These are phyloP conservation scores for Dicyrtoma fusca DNA, from an alignment of 2,888 invertebrate genomes.

Conservation along the genomic window DNA sequence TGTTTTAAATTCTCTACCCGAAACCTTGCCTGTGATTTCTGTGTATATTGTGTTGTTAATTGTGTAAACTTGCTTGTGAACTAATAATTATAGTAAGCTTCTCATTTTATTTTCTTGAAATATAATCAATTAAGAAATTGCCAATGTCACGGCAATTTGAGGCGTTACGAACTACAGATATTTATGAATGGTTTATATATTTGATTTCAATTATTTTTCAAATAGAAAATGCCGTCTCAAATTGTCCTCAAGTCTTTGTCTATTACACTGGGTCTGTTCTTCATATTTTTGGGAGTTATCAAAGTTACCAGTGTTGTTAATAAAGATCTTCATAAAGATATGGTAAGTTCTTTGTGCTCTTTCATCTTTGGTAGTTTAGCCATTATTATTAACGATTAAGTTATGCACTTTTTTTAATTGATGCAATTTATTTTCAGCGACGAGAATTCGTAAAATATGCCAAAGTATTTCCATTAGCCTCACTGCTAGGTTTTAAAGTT, in stretches of 20 bases:
- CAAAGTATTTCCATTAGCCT: slow-evolving; percentile 87
- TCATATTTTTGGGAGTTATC: slow-evolving; percentile 90
- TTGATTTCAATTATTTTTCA: no score
- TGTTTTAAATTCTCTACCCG: no score
- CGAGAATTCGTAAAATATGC: slow-evolving; percentile 94
- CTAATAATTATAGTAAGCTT: no score
- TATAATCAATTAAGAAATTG: no score
- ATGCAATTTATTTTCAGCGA: slow-evolving; percentile 65
- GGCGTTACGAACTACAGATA: no score
- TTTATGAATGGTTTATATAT: no score
- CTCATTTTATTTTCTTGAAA: no score
- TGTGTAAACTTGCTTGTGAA: no score
- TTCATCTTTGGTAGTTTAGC: background rate
- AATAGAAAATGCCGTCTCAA: slow-evolving; percentile 54
- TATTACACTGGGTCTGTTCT: slow-evolving; percentile 87
- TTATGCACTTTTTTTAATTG: background rate
- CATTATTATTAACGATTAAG: background rate
- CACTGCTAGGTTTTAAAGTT: slow-evolving; percentile 79
- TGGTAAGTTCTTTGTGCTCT: slow-evolving; percentile 67
- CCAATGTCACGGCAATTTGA: no score
- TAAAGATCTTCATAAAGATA: slow-evolving; percentile 93
- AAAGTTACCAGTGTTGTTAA: slow-evolving; percentile 89
- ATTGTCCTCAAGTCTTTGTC: slow-evolving; percentile 88
- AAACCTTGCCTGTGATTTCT: no score
- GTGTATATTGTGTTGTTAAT: no score